phyloP scores from a whole-genome alignment of 2,797 vertebrate species.

The Podargus strigoides region DNA sequence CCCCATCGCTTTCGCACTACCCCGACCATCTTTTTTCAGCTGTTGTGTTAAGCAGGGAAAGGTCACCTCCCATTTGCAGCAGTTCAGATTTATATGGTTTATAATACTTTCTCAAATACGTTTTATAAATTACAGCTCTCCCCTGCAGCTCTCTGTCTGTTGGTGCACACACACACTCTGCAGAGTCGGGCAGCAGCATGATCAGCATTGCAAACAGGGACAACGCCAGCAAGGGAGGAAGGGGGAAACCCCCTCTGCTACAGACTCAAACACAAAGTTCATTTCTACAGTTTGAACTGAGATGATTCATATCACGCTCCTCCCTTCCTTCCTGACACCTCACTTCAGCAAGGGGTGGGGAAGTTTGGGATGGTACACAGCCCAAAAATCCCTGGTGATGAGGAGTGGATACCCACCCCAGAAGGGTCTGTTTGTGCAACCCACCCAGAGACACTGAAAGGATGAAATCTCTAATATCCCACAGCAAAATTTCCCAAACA shows the following conservation, averaged over 20 bases:
- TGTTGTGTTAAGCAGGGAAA: constrained; percentile 35
- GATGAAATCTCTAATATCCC: accelerated
- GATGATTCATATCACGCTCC: not conserved
- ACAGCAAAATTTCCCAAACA: not conserved
- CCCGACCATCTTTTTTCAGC: constrained; percentile 21
- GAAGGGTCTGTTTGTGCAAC: not conserved
- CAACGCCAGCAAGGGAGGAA: not conserved
- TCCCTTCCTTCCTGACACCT: constrained; percentile 14
- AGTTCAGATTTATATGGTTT: not conserved
- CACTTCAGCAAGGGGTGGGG: not conserved
- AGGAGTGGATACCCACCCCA: not conserved
- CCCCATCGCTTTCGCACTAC: not conserved
- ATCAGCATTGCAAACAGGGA: not conserved
- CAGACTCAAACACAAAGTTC: not conserved
- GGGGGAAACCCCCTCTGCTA: not conserved
- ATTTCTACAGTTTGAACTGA: not conserved
- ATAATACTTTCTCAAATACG: not conserved
- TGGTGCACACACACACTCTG: not conserved
- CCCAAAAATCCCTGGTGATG: not conserved
- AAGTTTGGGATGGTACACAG: not conserved
- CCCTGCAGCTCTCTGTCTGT: not conserved
- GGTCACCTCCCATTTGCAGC: constrained; percentile 39
- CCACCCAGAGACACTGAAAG: not conserved
- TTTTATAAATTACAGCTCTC: constrained; percentile 2
- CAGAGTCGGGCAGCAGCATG: not conserved